Conservation (phyloP, 2,797 vertebrate genomes). For the Cossypha heuglini region DNA sequence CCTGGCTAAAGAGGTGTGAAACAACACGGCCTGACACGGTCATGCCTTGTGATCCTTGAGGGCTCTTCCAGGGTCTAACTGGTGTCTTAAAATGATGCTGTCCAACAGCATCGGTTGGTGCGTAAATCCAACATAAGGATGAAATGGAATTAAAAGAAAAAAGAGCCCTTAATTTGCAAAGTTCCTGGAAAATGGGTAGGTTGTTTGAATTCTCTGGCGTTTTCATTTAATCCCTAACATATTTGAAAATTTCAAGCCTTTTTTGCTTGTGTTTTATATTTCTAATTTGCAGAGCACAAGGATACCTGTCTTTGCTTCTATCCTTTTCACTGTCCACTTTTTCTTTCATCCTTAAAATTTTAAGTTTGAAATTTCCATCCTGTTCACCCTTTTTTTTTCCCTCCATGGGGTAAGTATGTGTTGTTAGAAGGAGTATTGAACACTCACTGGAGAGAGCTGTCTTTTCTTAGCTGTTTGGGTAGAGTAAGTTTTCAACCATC, state of each 20-base stretch:
- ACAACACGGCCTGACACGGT: background rate
- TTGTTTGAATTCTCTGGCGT: background rate
- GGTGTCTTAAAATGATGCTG: background rate
- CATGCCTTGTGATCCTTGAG: background rate
- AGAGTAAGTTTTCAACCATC: background rate
- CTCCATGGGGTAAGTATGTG: accelerated
- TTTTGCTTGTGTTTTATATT: background rate
- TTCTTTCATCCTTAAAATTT: background rate
- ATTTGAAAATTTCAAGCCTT: background rate
- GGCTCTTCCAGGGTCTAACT: background rate
- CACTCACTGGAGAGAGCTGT: background rate
- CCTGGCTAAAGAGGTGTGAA: constrained; percentile 32
- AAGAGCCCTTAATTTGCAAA: background rate
- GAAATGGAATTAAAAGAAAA: background rate
- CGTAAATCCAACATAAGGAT: background rate
- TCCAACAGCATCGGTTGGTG: background rate
- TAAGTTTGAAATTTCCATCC: background rate
- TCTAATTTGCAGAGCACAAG: background rate
- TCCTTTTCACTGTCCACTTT: background rate
- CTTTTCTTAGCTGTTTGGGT: background rate
- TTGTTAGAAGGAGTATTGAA: background rate
- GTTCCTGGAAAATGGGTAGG: background rate
- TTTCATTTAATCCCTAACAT: background rate
- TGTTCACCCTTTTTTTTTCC: background rate
- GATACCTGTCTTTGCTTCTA: background rate